Base-by-base conservation (phyloP, 2,888 invertebrate genomes). In the Trichopoda pennipes region DNA sequence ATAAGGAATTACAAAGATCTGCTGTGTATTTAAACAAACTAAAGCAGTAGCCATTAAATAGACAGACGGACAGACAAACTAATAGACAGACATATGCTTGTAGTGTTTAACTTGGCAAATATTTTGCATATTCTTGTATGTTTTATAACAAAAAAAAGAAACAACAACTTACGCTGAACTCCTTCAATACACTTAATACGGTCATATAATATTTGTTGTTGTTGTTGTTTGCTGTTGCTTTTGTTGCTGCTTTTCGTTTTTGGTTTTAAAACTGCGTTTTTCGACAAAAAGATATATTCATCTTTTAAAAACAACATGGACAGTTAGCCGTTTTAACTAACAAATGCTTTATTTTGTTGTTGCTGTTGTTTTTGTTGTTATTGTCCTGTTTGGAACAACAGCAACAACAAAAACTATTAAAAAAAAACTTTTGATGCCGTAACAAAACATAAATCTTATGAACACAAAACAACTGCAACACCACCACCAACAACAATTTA, bases 401-500 rank as follows among this genome's bases (percentile, higher is more conserved):
- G 23, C 23, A 35, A 12, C 42, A 19, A 2, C 17, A 58, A 17
- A 56, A 77, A 75, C 49, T 72, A 1, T 61, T 72, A 69, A 68
- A 82, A 79, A 69, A 68, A 82, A 79, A 82, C 75, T 72, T 82
- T 82, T 82, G 79, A 82, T 79, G 82, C 79, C 79, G 79, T 79
- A 82, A 79, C 79, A 79, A 79, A 82, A 82, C 82, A 82, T 82
- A 82, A 82, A 82, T 82, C 82, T 82, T 82, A 72, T 75, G 72
- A 78, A 61, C 53, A 56, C 47, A 81, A 58, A 72, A 73, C 49
- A 66, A 70, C 55, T 70, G 32, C 42, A 72, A 44, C 19, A 60
- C 16, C 66, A 60, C 16, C 66, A 68, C 23, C 42, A 70, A 69
- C 35, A 60, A 21, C 66, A 80, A 55, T 35, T 19, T 35, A 53